Evolutionary conservation across 2,113 vertebrate genomes (phyloP).

Genomic region (Ptyas mucosa): DNA sequence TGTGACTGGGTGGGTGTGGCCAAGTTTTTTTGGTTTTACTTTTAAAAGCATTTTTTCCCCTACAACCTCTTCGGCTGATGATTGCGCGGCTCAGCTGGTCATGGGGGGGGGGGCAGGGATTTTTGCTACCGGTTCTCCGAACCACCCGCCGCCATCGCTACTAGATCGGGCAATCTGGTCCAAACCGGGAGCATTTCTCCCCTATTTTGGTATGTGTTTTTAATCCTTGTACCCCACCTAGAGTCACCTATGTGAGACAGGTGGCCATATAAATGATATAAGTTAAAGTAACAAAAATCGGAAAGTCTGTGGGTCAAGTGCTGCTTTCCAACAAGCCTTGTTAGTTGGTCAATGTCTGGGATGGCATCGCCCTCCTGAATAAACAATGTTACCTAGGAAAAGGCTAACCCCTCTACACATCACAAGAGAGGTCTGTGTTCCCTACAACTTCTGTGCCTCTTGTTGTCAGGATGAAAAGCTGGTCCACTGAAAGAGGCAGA

Average conservation of each 20-base stretch:
- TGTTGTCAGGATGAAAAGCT: constrained; percentile 10
- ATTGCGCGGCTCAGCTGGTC: no score
- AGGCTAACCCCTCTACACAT: background rate
- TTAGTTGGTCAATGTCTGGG: background rate
- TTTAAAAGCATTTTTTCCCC: no score
- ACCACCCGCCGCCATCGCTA: no score
- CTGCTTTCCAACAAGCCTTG: accelerated
- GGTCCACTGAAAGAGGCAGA: background rate
- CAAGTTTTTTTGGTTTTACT: no score
- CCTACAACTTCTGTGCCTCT: background rate
- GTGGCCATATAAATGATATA: background rate
- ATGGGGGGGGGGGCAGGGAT: no score
- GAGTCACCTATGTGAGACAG: background rate
- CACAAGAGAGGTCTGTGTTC: background rate
- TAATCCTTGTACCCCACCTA: background rate
- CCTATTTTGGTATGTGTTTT: background rate
- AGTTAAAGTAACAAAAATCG: background rate
- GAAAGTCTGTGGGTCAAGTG: background rate
- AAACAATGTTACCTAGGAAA: background rate
- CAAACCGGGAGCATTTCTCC: no score
- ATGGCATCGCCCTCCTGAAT: background rate
- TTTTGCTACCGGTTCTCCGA: no score
- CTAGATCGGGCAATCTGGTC: no score
- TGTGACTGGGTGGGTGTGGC: no score
- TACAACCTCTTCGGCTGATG: no score